Percentiles rank a stretch among this genome's conserved stretches.
phyloP scores from a whole-genome alignment of 2,888 invertebrate genomes.

The Hydriomena furcata region DNA sequence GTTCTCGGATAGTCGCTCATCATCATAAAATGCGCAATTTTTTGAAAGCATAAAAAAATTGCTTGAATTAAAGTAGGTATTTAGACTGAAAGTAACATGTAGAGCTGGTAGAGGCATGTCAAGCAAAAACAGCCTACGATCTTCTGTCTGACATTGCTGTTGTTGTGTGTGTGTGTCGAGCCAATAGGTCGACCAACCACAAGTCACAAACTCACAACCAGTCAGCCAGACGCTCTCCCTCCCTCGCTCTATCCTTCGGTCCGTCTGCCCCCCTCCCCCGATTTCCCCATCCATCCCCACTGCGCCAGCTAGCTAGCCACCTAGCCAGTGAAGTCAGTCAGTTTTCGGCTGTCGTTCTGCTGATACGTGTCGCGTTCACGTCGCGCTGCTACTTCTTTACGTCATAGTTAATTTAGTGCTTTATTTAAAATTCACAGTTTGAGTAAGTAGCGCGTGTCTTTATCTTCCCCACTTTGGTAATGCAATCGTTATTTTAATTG shows the following conservation, averaged over 20 bases:
- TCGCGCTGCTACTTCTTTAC: slow-evolving; percentile 59
- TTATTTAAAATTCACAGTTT: slow-evolving; percentile 57
- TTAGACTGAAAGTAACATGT: too few relatives aligned
- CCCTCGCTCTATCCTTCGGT: slow-evolving; percentile 61
- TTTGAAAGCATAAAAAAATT: slow-evolving; percentile 5
- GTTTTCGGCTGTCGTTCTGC: slow-evolving; percentile 56
- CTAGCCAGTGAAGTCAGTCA: too few relatives aligned
- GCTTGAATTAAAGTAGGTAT: not conserved
- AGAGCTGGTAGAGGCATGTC: slow-evolving; percentile 43
- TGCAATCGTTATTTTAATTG: slow-evolving; percentile 40
- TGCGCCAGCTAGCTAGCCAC: slow-evolving; percentile 69
- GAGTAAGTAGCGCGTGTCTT: slow-evolving; percentile 63
- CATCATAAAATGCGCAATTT: slow-evolving; percentile 2
- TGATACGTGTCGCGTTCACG: slow-evolving; percentile 49
- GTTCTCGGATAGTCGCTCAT: slow-evolving; percentile 51
- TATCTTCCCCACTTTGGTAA: slow-evolving; percentile 40
- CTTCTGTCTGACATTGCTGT: slow-evolving; percentile 64
- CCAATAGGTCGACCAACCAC: slow-evolving; percentile 82
- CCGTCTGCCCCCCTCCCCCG: slow-evolving; percentile 64
- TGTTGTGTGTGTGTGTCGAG: slow-evolving; percentile 67
- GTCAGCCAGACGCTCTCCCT: slow-evolving; percentile 79
- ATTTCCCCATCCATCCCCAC: slow-evolving; percentile 55
- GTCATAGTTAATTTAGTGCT: slow-evolving; percentile 74
- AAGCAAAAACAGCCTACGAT: slow-evolving; percentile 68
- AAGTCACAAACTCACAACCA: too few relatives aligned